Percentiles rank a stretch among this genome's conserved stretches.
Evolutionary conservation across 1,140 invertebrate species (phyloP).

Genomic region (Nautilus pompilius): DNA sequence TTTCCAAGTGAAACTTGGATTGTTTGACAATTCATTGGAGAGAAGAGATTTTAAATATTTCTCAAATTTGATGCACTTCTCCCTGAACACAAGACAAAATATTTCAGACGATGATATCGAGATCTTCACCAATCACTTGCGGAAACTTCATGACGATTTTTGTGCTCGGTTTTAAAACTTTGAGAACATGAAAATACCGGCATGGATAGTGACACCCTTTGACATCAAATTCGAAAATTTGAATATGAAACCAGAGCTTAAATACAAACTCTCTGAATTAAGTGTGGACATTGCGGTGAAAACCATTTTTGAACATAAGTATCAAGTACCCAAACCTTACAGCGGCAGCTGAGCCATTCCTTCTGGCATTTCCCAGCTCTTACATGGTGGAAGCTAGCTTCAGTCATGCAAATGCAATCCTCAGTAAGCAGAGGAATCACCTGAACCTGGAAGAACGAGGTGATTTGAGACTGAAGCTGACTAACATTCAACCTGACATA

Average conservation of each 20-base stretch:
- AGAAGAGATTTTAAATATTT: too few relatives aligned
- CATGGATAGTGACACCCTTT: background rate
- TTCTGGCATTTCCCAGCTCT: background rate
- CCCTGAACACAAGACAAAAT: too few relatives aligned
- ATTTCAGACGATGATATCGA: too few relatives aligned
- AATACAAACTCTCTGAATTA: background rate
- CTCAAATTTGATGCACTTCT: too few relatives aligned
- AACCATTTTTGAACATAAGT: background rate
- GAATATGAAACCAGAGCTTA: background rate
- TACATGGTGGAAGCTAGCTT: background rate
- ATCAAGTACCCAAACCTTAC: background rate
- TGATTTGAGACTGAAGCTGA: background rate
- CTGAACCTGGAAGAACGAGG: too few relatives aligned
- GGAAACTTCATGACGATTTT: too few relatives aligned
- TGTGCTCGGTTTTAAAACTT: too few relatives aligned
- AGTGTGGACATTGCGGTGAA: background rate
- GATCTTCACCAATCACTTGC: too few relatives aligned
- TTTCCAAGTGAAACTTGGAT: too few relatives aligned
- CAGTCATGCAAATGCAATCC: too few relatives aligned
- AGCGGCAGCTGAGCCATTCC: background rate
- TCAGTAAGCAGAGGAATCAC: too few relatives aligned
- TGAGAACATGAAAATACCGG: background rate
- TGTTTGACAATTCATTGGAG: too few relatives aligned
- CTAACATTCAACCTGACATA: background rate
- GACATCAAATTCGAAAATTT: background rate